Conservation (phyloP, 2,888 invertebrate species). For the Dione juno region DNA sequence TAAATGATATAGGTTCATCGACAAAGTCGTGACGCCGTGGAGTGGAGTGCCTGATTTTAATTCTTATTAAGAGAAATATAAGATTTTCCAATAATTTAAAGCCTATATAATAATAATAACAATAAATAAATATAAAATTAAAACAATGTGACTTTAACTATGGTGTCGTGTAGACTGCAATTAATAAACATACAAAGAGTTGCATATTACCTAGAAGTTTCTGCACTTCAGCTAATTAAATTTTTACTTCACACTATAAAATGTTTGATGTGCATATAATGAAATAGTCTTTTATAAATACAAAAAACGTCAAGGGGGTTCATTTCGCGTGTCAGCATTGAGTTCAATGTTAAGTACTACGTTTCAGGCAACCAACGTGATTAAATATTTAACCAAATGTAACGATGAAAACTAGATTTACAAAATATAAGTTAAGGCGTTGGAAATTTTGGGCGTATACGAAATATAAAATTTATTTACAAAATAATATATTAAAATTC, state of each 20-base stretch:
- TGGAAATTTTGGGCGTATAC: too few relatives aligned
- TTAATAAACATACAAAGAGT: neutral
- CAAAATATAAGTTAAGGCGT: neutral
- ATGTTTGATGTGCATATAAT: neutral
- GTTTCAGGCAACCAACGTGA: constrained; percentile 15
- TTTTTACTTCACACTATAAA: neutral
- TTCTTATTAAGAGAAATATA: too few relatives aligned
- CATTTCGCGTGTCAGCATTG: constrained; percentile 26
- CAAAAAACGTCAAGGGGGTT: constrained; percentile 17
- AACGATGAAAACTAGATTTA: constrained; percentile 9
- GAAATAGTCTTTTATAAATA: neutral
- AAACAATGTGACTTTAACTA: neutral
- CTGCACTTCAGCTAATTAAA: neutral
- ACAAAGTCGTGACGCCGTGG: neutral
- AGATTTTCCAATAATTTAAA: neutral
- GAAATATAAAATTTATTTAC: too few relatives aligned
- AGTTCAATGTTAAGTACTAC: constrained; percentile 16
- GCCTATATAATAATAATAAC: neutral
- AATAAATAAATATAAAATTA: neutral
- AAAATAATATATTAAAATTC: neutral
- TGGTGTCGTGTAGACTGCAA: neutral
- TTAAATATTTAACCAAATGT: constrained; percentile 16
- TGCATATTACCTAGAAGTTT: neutral
- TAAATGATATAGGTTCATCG: constrained; percentile 5
- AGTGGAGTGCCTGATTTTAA: neutral